A percentile compares a stretch with the other conserved stretches of the same genome.
Evolutionary conservation across 1,140 invertebrate genomes (phyloP).

Genomic region (Panagrolaimus sp.): DNA sequence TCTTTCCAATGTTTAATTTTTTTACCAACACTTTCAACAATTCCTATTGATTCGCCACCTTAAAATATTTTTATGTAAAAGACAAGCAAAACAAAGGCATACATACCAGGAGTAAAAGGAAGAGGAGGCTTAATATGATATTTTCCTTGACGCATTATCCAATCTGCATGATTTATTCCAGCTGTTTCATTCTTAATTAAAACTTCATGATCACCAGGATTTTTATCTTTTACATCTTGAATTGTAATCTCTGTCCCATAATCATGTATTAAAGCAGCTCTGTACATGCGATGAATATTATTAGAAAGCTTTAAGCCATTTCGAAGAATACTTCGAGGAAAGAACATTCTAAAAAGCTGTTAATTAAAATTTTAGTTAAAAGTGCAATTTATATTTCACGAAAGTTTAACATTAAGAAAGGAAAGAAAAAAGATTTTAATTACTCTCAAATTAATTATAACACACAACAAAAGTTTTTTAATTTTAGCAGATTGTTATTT

Average conservation of each 20-base stretch:
- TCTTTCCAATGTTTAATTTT: conserved; percentile 36
- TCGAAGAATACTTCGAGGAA: too few relatives aligned
- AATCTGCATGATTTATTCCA: conserved; percentile 38
- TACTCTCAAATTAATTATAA: too few relatives aligned
- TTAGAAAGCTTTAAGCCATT: too few relatives aligned
- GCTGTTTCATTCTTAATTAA: conserved; percentile 36
- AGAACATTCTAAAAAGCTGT: too few relatives aligned
- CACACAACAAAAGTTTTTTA: too few relatives aligned
- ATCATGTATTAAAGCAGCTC: neutral
- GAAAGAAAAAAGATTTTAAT: too few relatives aligned
- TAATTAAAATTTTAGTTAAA: too few relatives aligned
- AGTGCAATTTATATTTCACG: too few relatives aligned
- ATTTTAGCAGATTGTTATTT: too few relatives aligned
- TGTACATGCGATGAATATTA: neutral
- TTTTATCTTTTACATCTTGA: conserved; percentile 5
- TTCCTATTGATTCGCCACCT: conserved; percentile 35
- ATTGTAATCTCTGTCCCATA: neutral
- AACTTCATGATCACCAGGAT: conserved; percentile 21
- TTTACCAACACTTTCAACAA: conserved; percentile 29
- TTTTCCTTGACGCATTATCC: conserved; percentile 35
- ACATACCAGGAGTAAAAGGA: conserved; percentile 40
- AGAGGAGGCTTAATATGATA: conserved; percentile 33
- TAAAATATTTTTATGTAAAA: too few relatives aligned
- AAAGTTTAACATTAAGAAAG: too few relatives aligned
- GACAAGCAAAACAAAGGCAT: too few relatives aligned